Evolutionary conservation across 2,888 invertebrate genomes (phyloP).

Genomic region (Andrena camellia): DNA sequence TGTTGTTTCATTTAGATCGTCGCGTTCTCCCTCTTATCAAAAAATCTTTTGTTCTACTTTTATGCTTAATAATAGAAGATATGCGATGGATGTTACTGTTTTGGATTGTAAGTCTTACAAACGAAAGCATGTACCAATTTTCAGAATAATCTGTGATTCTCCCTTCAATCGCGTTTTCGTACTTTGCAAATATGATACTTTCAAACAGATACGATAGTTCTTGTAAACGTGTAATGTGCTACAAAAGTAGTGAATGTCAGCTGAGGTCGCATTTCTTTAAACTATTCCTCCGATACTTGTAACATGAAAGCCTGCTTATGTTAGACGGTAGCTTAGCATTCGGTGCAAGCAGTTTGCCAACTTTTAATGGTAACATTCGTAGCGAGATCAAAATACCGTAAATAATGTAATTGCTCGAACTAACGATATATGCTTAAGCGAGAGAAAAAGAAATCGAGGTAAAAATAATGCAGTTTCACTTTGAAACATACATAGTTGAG

Average conservation of each 20-base stretch:
- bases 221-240: neutral
- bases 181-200: neutral
- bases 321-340: constrained; percentile 74
- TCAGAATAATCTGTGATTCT: neutral
- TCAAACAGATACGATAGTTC: neutral
- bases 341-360: constrained; percentile 43
- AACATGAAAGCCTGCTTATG: constrained; percentile 74
- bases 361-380: constrained; percentile 2
- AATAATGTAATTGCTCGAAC: neutral
- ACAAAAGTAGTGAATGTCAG: constrained; percentile 34
- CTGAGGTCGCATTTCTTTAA: constrained; percentile 49
- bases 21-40: neutral
- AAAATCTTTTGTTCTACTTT: neutral
- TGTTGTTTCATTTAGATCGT: neutral
- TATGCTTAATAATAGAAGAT: neutral
- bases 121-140: constrained; percentile 17
- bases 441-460: constrained; percentile 8
- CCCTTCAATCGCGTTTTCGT: constrained; percentile 4
- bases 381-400: neutral
- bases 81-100: constrained; percentile 17
- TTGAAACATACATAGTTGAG: constrained; percentile 21
- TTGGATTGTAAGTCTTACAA: neutral
- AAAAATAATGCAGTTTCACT: constrained; percentile 45
- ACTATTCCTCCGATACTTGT: constrained; percentile 48
- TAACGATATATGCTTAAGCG: constrained; percentile 27